Percentiles rank a stretch among this genome's conserved stretches.
These are phyloP conservation scores for Pyxicephalus adspersus DNA, from an alignment of 2,113 vertebrate species.

Conservation along the genomic window DNA sequence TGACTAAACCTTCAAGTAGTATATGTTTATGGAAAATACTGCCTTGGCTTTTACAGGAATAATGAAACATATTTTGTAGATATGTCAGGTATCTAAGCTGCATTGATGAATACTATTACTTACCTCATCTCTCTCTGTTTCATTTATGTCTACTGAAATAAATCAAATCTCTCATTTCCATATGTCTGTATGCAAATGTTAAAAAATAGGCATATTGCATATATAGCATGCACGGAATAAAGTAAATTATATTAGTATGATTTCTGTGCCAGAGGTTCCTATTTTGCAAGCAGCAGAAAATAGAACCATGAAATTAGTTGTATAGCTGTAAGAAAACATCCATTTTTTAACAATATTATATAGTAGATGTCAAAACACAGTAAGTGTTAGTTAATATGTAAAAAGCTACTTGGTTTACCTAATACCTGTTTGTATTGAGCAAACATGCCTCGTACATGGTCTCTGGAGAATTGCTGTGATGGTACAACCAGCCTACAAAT, in stretches of 20 bases:
- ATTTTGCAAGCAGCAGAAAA: neutral
- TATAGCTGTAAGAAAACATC: neutral
- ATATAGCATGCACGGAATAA: neutral
- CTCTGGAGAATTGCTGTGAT: too few relatives aligned
- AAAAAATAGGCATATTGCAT: constrained; percentile 12
- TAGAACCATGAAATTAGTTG: neutral
- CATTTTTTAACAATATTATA: too few relatives aligned
- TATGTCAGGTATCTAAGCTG: constrained; percentile 35
- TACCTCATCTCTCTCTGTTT: constrained; percentile 26
- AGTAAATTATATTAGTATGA: constrained; percentile 1
- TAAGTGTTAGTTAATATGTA: too few relatives aligned
- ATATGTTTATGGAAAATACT: constrained; percentile 35
- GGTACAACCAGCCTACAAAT: too few relatives aligned
- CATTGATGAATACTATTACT: constrained; percentile 47
- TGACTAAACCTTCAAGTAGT: constrained; percentile 32
- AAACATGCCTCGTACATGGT: too few relatives aligned
- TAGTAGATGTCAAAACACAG: too few relatives aligned
- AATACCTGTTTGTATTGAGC: too few relatives aligned
- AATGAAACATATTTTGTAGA: constrained; percentile 42
- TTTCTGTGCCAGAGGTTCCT: neutral
- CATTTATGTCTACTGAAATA: constrained; percentile 31
- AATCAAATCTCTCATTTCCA: constrained; percentile 17
- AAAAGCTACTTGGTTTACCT: too few relatives aligned
- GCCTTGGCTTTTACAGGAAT: constrained; percentile 25
- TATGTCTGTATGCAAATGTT: constrained; percentile 21